These are phyloP conservation scores for Ptilodon capucinus DNA, from an alignment of 2,888 invertebrate genomes.

Conservation along the genomic window DNA sequence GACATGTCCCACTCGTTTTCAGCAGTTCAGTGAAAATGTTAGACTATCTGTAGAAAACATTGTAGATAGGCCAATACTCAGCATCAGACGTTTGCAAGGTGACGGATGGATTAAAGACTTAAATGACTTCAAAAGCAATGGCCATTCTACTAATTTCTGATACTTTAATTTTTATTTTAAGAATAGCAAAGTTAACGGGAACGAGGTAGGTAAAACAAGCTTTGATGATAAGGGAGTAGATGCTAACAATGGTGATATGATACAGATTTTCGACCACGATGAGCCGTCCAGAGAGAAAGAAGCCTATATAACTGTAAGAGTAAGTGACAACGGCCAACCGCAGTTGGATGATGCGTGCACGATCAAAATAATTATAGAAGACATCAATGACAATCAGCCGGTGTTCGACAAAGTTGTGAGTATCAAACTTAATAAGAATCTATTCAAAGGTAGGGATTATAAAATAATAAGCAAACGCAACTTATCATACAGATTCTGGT, in stretches of 20 bases:
- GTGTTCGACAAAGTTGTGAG: constrained; percentile 91
- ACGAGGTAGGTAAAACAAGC: constrained; percentile 36
- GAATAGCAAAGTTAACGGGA: constrained; percentile 24
- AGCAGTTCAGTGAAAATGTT: too few species aligned
- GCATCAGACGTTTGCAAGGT: too few species aligned
- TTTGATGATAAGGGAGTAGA: neutral
- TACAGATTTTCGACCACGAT: constrained; percentile 92
- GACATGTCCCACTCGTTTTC: too few species aligned
- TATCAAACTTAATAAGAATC: constrained; percentile 34
- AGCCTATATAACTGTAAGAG: constrained; percentile 93
- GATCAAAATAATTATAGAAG: constrained; percentile 94
- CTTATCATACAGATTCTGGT: too few species aligned
- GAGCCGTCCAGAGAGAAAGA: constrained; percentile 93
- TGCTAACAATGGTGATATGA: constrained; percentile 20
- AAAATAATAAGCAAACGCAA: neutral
- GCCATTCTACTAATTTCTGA: neutral
- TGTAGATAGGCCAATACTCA: too few species aligned
- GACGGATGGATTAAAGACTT: too few species aligned
- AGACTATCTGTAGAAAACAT: too few species aligned
- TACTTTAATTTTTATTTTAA: constrained; percentile 4
- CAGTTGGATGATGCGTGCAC: constrained; percentile 96
- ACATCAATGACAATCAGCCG: constrained; percentile 95
- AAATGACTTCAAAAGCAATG: neutral
- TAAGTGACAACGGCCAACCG: constrained; percentile 95
- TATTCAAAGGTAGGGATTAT: neutral